These are phyloP conservation scores for Eriosoma lanigerum DNA, from an alignment of 1,140 invertebrate genomes.

Conservation along the genomic window DNA sequence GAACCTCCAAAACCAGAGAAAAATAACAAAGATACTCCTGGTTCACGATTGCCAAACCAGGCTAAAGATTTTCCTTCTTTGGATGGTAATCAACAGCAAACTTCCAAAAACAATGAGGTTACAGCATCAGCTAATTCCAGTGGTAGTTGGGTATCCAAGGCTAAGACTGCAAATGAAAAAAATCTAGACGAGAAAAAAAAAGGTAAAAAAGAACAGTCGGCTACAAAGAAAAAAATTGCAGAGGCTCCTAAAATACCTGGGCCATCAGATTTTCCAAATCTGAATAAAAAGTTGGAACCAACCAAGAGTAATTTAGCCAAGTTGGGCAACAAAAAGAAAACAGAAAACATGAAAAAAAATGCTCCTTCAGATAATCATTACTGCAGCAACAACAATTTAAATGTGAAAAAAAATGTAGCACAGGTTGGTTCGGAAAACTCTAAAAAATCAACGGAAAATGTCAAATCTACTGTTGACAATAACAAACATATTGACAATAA, in stretches of 20 bases:
- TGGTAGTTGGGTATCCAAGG: slow-evolving; percentile 44
- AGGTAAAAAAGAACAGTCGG: background rate
- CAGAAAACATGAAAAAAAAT: background rate
- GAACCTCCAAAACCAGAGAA: background rate
- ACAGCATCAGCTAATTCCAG: background rate
- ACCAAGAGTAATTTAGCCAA: slow-evolving; percentile 37
- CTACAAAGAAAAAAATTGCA: slow-evolving; percentile 38
- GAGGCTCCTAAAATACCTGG: slow-evolving; percentile 32
- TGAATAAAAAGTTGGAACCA: slow-evolving; percentile 41
- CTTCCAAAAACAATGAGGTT: background rate
- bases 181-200: background rate
- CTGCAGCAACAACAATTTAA: background rate
- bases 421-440: background rate
- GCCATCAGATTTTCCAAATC: slow-evolving; percentile 37
- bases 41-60: slow-evolving; percentile 11
- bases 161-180: slow-evolving; percentile 7
- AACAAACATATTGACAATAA: too few species aligned
- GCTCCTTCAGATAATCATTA: background rate
- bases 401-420: background rate
- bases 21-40: slow-evolving; percentile 28
- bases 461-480: background rate
- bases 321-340: slow-evolving; percentile 43
- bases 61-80: slow-evolving; percentile 31
- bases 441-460: background rate
- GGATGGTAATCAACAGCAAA: slow-evolving; percentile 14